Evolutionary conservation across 2,113 vertebrate genomes (phyloP).

Genomic region (Catharus bicknelli): DNA sequence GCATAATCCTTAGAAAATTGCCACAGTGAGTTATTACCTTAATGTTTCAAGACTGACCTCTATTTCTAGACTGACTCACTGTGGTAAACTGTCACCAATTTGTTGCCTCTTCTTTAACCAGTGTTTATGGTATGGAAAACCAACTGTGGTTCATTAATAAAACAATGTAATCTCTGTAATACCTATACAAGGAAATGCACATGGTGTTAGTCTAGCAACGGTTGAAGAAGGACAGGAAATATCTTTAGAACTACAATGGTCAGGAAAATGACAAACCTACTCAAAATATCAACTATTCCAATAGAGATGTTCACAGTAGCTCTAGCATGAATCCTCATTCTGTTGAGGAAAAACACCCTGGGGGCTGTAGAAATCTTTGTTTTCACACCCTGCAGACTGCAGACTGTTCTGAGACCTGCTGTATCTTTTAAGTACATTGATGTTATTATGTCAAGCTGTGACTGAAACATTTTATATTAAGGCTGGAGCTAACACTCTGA

Average conservation of each 20-base stretch:
- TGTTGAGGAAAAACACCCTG: slow-evolving; percentile 23
- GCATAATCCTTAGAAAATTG: background rate
- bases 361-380: slow-evolving; percentile 26
- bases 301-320: background rate
- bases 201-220: background rate
- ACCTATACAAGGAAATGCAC: background rate
- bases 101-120: background rate
- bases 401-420: slow-evolving; percentile 49
- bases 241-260: background rate
- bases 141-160: background rate
- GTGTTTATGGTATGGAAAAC: background rate
- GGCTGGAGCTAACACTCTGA: background rate
- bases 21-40: background rate
- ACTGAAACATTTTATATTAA: slow-evolving; percentile 58
- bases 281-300: background rate
- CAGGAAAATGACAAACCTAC: background rate
- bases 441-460: slow-evolving; percentile 62
- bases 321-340: background rate
- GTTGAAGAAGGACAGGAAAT: background rate
- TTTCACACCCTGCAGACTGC: slow-evolving; percentile 49
- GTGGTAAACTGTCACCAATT: background rate
- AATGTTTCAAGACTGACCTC: background rate
- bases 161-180: background rate
- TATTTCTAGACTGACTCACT: background rate
- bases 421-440: slow-evolving; percentile 28